Percentiles rank a stretch among this genome's conserved stretches.
Conservation (phyloP, 2,888 invertebrate genomes). For the Liodrosophila aerea region DNA sequence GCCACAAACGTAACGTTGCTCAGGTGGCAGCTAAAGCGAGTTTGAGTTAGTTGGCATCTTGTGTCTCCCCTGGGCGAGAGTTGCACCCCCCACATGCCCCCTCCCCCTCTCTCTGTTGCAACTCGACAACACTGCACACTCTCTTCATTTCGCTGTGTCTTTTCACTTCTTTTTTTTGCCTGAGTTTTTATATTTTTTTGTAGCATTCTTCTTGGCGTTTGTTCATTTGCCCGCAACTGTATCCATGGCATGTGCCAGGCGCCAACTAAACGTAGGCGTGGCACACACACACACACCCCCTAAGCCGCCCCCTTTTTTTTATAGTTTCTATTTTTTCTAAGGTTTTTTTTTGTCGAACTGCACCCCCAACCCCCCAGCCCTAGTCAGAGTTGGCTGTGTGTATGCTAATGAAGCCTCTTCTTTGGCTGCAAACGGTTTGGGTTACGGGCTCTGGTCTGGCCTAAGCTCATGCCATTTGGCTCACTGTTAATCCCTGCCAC, state of each 20-base stretch:
- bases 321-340: not conserved
- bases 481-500: constrained; percentile 75
- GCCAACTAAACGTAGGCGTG: constrained; percentile 24
- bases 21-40: constrained; percentile 40
- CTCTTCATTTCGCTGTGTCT: constrained; percentile 44
- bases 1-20: constrained; percentile 13
- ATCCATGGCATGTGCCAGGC: constrained; percentile 47
- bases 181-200: constrained; percentile 29
- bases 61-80: constrained; percentile 23
- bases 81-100: not conserved
- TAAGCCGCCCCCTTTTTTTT: constrained; percentile 34
- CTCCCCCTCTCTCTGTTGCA: not conserved
- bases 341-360: constrained; percentile 9
- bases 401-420: constrained; percentile 77
- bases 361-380: constrained; percentile 5
- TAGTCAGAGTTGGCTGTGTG: constrained; percentile 21
- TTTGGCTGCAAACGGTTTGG: constrained; percentile 36
- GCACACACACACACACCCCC: constrained; percentile 42
- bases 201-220: constrained; percentile 71
- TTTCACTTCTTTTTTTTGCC: constrained; percentile 23
- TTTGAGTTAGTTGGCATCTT: constrained; percentile 69
- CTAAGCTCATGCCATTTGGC: constrained; percentile 75
- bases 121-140: constrained; percentile 24
- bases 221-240: constrained; percentile 75
- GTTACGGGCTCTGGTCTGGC: constrained; percentile 37